A percentile compares a stretch with the other conserved stretches of the same genome.
phyloP scores from a whole-genome alignment of 2,888 invertebrate genomes.

The Apodemia mormo region DNA sequence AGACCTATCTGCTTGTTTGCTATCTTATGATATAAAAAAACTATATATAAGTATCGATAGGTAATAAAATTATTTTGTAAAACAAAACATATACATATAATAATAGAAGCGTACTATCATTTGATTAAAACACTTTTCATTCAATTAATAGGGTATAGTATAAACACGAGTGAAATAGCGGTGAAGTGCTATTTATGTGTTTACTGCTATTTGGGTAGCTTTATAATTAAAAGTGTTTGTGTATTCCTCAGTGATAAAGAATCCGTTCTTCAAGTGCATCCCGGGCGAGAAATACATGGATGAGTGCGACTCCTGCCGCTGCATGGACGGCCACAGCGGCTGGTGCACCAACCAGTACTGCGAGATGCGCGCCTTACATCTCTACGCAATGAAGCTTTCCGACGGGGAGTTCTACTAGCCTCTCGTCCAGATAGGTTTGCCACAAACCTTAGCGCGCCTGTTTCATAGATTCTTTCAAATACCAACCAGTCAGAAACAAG shows the following conservation, averaged over 20 bases:
- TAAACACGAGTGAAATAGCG: too few relatives aligned
- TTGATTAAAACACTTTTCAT: too few relatives aligned
- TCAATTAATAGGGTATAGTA: too few relatives aligned
- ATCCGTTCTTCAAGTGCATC: constrained; percentile 76
- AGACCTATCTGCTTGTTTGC: too few relatives aligned
- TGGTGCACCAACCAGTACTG: constrained; percentile 76
- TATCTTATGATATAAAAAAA: too few relatives aligned
- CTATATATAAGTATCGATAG: too few relatives aligned
- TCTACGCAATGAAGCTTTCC: constrained; percentile 69
- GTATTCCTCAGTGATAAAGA: constrained; percentile 64
- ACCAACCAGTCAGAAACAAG: not conserved
- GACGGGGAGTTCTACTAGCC: constrained; percentile 65
- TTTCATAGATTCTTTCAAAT: not conserved
- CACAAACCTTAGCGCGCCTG: not conserved
- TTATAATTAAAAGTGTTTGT: too few relatives aligned
- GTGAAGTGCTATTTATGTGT: too few relatives aligned
- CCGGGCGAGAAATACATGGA: constrained; percentile 79
- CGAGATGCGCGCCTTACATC: constrained; percentile 66
- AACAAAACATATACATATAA: too few relatives aligned
- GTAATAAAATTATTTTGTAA: too few relatives aligned
- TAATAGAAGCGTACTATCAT: too few relatives aligned
- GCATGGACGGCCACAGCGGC: constrained; percentile 68
- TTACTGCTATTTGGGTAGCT: too few relatives aligned
- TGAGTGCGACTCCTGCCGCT: constrained; percentile 75
- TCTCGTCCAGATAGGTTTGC: not conserved